These are phyloP conservation scores for Drosophila kanekoi DNA, from an alignment of 2,888 invertebrate species.

Conservation along the genomic window DNA sequence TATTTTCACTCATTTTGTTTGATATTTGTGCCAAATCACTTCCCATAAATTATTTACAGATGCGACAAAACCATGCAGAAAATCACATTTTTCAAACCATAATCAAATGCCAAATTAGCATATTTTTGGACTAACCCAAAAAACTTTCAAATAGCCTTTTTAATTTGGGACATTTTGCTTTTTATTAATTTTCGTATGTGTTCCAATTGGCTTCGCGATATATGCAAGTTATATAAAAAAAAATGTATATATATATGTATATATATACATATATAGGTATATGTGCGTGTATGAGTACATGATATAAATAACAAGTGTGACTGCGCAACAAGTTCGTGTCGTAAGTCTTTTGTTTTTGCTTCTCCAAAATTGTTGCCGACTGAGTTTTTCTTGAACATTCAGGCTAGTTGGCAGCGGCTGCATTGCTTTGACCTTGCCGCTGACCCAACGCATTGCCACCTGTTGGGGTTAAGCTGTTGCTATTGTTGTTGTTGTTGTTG, in stretches of 20 bases:
- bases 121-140: conserved; percentile 9
- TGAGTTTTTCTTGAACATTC: conserved; percentile 49
- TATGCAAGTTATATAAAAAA: conserved; percentile 23
- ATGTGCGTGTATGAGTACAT: conserved; percentile 27
- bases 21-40: conserved; percentile 53
- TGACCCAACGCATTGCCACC: conserved; percentile 32
- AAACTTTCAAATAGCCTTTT: conserved; percentile 25
- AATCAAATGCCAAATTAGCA: conserved; percentile 39
- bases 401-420: conserved; percentile 32
- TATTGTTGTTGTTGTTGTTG: background rate
- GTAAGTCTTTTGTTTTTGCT: conserved; percentile 63
- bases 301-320: conserved; percentile 57
- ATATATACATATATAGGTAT: background rate
- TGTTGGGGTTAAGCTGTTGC: conserved; percentile 32
- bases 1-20: too few relatives aligned
- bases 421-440: conserved; percentile 54
- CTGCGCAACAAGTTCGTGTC: conserved; percentile 63
- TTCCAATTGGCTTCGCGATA: conserved; percentile 24
- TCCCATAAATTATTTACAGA: conserved; percentile 50
- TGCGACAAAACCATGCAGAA: conserved; percentile 37
- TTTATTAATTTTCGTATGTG: conserved; percentile 15
- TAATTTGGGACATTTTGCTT: conserved; percentile 7
- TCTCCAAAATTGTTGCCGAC: conserved; percentile 26
- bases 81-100: conserved; percentile 30
- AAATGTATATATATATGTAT: conserved; percentile 17